Base-by-base conservation (phyloP, 2,888 invertebrate genomes). In the Folsomia candida region DNA sequence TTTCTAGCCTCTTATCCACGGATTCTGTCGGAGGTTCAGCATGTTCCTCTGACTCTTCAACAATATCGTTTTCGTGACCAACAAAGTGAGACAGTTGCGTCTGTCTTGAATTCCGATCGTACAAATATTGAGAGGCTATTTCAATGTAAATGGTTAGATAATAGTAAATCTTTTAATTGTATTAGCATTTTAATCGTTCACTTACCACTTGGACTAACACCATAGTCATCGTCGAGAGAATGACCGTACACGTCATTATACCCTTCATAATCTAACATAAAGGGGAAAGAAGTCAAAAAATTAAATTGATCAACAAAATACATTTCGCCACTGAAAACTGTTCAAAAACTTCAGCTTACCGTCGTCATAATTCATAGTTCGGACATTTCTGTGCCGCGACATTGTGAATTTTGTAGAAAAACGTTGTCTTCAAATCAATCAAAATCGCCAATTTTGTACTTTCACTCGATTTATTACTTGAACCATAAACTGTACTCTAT, bases 231-330 rank as follows among this genome's bases (percentile, higher is more conserved):
- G 84, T 97, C 97, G 57, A 95, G 90, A 1, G 96, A 96, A 83
- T 93, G 92, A 14, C 96, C 96, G 83, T 94, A 97, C 72, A 93
- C 88, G 85, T 93, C 94, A 81, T 94, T 93, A 81, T 92, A 92
- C 20, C 89, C 91, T 81, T 95, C 95, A 82, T 92, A 95, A 81
- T 96, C 96, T 90, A 81, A 47, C 9, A 47, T 47, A 47, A 47
- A 47, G 18, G 9, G n/a, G n/a, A n/a, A n/a, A n/a, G n/a, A n/a
- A n/a, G n/a, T n/a, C 29, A 84, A 76, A 78, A 69, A 76, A 61
- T 68, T 57, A 51, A 57, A 51, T 72, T 24, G 20, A 65, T 37
- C 27, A 51, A 60, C 22, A 26, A 18, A 29, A 27, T 57, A n/a
- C 18, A 18, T 47, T 51, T n/a, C n/a, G n/a, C n/a, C n/a, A n/a